Percentiles rank a stretch among this genome's conserved stretches.
phyloP scores from a whole-genome alignment of 1,140 invertebrate genomes.

The Trachymyrmex cornetzi region DNA sequence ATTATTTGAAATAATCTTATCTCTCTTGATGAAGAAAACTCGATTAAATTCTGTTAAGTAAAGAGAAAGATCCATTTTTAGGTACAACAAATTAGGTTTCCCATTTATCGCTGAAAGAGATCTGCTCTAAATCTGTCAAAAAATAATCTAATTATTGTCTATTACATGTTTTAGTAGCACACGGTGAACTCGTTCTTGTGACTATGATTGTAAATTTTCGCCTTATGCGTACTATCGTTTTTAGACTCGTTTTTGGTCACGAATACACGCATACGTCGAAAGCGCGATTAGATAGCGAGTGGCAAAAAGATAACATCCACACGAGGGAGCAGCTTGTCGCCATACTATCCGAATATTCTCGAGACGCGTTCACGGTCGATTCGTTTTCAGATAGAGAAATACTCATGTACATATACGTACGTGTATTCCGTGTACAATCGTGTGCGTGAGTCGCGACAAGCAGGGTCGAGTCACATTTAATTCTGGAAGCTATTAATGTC shows the following conservation, averaged over 20 bases:
- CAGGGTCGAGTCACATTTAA: constrained; percentile 70
- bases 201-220: constrained; percentile 37
- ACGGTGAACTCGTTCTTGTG: not conserved
- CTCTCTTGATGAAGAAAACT: not conserved
- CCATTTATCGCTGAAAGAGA: not conserved
- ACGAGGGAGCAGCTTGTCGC: constrained; percentile 41
- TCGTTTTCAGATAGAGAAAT: constrained; percentile 65
- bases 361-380: constrained; percentile 63
- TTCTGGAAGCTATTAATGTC: constrained; percentile 81
- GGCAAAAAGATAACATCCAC: constrained; percentile 53
- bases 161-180: constrained; percentile 4
- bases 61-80: not conserved
- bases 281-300: constrained; percentile 59
- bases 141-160: not conserved
- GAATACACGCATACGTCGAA: constrained; percentile 23
- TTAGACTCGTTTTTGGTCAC: constrained; percentile 16
- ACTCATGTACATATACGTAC: not conserved
- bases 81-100: not conserved
- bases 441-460: constrained; percentile 58
- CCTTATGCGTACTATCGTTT: constrained; percentile 19
- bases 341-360: constrained; percentile 65
- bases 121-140: not conserved
- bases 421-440: not conserved
- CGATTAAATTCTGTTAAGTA: not conserved
- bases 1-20: not conserved